Conservation (phyloP, 2,888 invertebrate genomes). For the Julus scanicus region DNA sequence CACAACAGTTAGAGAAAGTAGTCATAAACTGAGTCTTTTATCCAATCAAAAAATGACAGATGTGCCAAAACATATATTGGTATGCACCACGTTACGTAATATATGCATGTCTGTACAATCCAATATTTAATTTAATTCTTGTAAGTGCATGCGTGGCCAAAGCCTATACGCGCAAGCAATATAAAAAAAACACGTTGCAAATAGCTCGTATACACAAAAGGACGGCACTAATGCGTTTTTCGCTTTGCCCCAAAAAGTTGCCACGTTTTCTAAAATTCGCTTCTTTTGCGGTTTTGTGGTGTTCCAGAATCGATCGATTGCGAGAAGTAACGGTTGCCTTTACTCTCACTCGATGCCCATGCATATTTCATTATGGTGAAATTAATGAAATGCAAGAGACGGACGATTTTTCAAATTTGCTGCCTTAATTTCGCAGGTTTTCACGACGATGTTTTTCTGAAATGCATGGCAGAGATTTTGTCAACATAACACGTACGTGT, state of each 20-base stretch:
- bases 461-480: neutral
- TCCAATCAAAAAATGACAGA: neutral
- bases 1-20: no score
- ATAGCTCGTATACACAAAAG: constrained; percentile 6
- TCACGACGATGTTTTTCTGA: neutral
- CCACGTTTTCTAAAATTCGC: neutral
- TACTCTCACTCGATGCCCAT: neutral
- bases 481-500: neutral
- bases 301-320: constrained; percentile 13
- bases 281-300: neutral
- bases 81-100: neutral
- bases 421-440: neutral
- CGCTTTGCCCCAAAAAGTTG: neutral
- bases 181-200: neutral
- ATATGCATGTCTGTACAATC: neutral
- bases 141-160: constrained; percentile 25
- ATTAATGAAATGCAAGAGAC: constrained; percentile 3
- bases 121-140: constrained; percentile 12
- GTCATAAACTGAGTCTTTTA: neutral
- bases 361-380: constrained; percentile 27
- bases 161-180: neutral
- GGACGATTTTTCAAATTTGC: neutral
- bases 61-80: neutral
- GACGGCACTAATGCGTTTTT: constrained; percentile 15
- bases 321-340: neutral